phyloP scores from a whole-genome alignment of 2,113 vertebrate genomes.

The Nyctibius bracteatus region DNA sequence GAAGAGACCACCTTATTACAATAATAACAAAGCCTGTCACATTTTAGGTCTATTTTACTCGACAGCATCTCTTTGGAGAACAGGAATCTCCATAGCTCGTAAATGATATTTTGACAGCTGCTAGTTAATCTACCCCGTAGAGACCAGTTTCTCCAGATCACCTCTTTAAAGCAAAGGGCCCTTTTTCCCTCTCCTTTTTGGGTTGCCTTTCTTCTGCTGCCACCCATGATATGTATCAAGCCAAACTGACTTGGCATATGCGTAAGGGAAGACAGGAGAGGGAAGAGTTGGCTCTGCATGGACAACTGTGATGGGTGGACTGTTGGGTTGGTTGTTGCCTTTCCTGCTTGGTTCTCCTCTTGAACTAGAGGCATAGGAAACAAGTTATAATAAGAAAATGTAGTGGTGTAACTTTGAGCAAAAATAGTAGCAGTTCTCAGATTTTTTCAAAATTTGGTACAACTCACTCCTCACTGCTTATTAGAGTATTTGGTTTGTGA shows the following conservation, averaged over 20 bases:
- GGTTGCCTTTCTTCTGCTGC: not conserved
- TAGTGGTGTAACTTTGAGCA: not conserved
- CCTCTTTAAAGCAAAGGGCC: not conserved
- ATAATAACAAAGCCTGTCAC: constrained; percentile 16
- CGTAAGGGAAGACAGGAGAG: not conserved
- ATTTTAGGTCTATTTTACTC: constrained; percentile 27
- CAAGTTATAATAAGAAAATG: not conserved
- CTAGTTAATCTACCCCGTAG: not conserved
- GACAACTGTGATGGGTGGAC: not conserved
- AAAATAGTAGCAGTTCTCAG: not conserved
- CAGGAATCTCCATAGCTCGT: not conserved
- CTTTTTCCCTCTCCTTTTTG: not conserved
- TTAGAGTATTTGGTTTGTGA: constrained; percentile 38
- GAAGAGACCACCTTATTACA: not conserved
- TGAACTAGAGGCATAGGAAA: not conserved
- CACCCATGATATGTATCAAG: not conserved
- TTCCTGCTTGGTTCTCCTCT: not conserved
- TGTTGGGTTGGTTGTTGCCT: not conserved
- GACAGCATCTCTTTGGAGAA: constrained; percentile 46
- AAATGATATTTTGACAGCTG: constrained; percentile 38
- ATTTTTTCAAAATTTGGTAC: not conserved
- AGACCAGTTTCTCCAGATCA: constrained; percentile 4
- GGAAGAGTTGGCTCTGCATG: not conserved
- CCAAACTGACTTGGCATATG: not conserved
- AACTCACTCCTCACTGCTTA: not conserved